Percentiles rank a stretch among this genome's conserved stretches.
Conservation (phyloP, 2,797 vertebrate species). For the Capromys pilorides region DNA sequence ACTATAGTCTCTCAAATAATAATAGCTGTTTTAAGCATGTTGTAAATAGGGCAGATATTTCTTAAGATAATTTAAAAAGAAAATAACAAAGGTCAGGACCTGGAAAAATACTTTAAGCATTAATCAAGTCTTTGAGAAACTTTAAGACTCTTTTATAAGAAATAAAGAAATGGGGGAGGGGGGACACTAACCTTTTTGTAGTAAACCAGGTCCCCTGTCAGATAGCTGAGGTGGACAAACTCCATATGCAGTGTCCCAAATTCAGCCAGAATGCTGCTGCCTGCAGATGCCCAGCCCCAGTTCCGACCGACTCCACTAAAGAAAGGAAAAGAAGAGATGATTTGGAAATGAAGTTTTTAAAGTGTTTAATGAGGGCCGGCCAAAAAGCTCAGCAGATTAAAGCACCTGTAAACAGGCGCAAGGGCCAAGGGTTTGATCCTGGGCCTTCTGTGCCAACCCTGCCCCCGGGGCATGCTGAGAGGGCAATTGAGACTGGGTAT, state of each 20-base stretch:
- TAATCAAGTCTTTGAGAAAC: slow-evolving; percentile 9
- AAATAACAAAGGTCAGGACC: neutral
- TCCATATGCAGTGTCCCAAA: slow-evolving; percentile 99
- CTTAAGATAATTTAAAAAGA: slow-evolving; percentile 53
- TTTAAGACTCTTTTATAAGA: neutral
- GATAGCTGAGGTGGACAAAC: slow-evolving; percentile 98
- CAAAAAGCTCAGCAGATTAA: too few relatives aligned
- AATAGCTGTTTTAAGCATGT: slow-evolving; percentile 59
- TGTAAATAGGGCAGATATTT: slow-evolving; percentile 21
- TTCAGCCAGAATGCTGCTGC: slow-evolving; percentile 98
- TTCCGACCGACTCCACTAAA: slow-evolving; percentile 96
- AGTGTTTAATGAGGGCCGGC: neutral
- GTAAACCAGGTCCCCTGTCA: slow-evolving; percentile 96
- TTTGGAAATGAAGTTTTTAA: slow-evolving; percentile 19
- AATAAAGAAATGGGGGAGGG: neutral
- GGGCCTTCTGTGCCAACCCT: too few relatives aligned
- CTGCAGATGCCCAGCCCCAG: slow-evolving; percentile 99
- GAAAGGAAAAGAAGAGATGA: slow-evolving; percentile 37
- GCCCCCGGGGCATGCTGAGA: too few relatives aligned
- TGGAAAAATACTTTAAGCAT: slow-evolving; percentile 42
- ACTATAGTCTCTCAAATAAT: slow-evolving; percentile 27
- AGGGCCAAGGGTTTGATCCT: too few relatives aligned
- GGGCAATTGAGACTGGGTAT: too few relatives aligned
- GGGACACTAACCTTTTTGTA: slow-evolving; percentile 93
- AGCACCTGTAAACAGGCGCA: too few relatives aligned